Evolutionary conservation across 2,113 vertebrate genomes (phyloP), one percentile per base, ranked within the genome.

Genomic region (Austrofundulus limnaeus): DNA sequence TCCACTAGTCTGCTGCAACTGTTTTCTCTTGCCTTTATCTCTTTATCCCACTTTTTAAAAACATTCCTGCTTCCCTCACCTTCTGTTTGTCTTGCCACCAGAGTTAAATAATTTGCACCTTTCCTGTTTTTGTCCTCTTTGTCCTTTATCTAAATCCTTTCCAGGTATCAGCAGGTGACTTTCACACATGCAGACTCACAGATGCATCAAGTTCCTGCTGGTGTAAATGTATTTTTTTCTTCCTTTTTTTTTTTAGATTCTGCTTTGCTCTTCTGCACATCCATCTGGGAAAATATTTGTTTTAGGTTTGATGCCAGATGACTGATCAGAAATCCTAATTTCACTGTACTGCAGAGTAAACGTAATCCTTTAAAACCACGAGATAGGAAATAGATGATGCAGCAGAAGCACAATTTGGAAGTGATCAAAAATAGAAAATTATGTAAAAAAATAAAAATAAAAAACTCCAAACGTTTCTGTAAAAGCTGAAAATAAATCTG

Each of bases 111-210:
- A 12, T 19, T 49, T 66, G 37, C 52, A 42, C 23, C 52, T 54
- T 45, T 53, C 53, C 14, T 23, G 23, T 46, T 51, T 58, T 75
- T 38, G 38, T 47, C 49, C 20, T 46, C 23, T 56, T 43, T 41
- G 34, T 65, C 72, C 59, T 79, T 78, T 51, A 55, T 68, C 59
- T 68, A 54, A 81, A 86, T 75, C 55, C 72, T 84, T 82, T 77
- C 70, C 77, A 63, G 45, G 57, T 47, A 25, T 66, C 72, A 66
- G 72, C 70, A 72, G 75, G 77, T 75, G 77, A 77, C 58, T 61
- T 25, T 68, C 45, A 60, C 63, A 70, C 70, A 65, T 14, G 31
- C 71, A 68, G 50, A 39, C 25, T 37, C 37, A 20, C 21, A 72
- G 16, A 57, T n/a, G 23, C 55, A 45, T 38, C 15, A 58, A 43